phyloP scores from a whole-genome alignment of 2,797 vertebrate genomes.

The Alcedo quadribrachys region DNA sequence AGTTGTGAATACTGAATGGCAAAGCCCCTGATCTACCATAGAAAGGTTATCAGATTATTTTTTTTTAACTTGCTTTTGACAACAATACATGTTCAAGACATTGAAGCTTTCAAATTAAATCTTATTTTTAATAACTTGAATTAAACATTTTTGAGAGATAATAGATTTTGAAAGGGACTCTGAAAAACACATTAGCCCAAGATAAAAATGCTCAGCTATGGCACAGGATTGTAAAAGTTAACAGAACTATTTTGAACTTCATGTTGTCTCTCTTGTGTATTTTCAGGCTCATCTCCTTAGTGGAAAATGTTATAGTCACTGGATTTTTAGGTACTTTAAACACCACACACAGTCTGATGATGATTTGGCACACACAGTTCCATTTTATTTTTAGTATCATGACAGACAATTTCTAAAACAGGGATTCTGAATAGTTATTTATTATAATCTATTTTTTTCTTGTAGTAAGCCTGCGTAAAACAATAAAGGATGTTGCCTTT shows the following conservation, averaged over 20 bases:
- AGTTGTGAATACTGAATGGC: neutral
- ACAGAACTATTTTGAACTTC: neutral
- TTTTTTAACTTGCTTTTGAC: neutral
- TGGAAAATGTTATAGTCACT: neutral
- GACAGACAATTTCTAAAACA: neutral
- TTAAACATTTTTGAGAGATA: neutral
- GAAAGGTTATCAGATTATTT: neutral
- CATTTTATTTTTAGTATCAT: constrained; percentile 32
- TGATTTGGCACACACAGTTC: neutral
- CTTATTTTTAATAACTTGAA: neutral
- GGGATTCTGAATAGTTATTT: neutral
- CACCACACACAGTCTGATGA: neutral
- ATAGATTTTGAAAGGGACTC: neutral
- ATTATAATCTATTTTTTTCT: neutral
- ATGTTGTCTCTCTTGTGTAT: neutral
- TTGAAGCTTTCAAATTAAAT: neutral
- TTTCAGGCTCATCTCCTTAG: neutral
- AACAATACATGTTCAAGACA: neutral
- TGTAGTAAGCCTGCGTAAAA: neutral
- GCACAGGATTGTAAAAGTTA: neutral
- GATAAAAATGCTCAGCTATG: neutral
- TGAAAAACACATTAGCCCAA: neutral
- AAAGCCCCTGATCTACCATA: neutral
- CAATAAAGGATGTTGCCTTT: neutral
- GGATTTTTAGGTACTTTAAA: constrained; percentile 8